Base-by-base conservation (phyloP, 2,797 vertebrate species). In the Monodelphis domestica region DNA sequence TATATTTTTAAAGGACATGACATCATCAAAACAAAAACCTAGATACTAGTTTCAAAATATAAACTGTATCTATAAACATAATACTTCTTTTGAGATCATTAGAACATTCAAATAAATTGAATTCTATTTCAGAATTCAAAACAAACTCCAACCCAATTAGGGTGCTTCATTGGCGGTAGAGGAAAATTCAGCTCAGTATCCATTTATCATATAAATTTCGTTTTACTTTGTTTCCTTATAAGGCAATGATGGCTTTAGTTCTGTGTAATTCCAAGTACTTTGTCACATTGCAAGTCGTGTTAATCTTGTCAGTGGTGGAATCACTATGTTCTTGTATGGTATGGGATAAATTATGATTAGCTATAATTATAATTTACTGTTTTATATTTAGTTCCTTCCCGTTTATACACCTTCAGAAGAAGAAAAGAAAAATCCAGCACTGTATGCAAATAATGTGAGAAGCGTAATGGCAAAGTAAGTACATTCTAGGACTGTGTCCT, bases 381-480 rank as follows among this genome's bases (percentile, higher is more conserved):
- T 98, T 96, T 98, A 3, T 97, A n/a, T 94, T 56, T 98, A 99
- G 99, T 99, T 99, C 97, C 99, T 99, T 38, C 99, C 99, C 0
- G 99, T 99, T 93, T 99, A 99, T 98, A 98, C 97, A 14, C 99
- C 99, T 2, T 99, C 99, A 54, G 99, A 99, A 96, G 99, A 99
- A 97, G 99, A 99, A 98, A 99, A 98, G 98, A 98, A 97, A 94
- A 99, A 99, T 97, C 99, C 99, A 0, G 98, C 98, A 17, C 98
- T 99, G 87, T 99, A 99, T 88, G 99, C 99, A 91, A 99, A 98
- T 97, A 99, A 99, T 9, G 99, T 99, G 97, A 99, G 99, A 90
- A 98, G 96, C 52, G 90, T 99, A 97, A 99, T 99, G 99, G 99
- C 99, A 53, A 98, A 99, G 99, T 99, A 98, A 99, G 99, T 98